Evolutionary conservation across 2,113 vertebrate genomes (phyloP), one percentile per base, ranked within the genome.

Genomic region (Paramisgurnus dabryanus): DNA sequence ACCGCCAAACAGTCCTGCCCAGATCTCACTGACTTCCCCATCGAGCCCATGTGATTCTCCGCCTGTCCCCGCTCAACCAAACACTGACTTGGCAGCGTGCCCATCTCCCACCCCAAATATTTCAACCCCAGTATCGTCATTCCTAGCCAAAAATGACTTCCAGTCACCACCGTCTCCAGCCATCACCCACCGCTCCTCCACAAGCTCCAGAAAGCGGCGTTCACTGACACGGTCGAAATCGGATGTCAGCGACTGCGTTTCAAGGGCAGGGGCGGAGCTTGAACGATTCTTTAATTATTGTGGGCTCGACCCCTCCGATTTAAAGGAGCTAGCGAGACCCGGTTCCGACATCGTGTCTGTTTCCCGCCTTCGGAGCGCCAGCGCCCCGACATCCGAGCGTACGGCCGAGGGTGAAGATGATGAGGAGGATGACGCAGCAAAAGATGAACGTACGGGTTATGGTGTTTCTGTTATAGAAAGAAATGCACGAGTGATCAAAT

Each of bases 211-310:
- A 73, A 93, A 94, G 40, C 95, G 95, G 0, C 90, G 92, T 40
- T 93, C 93, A 0, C 88, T 93, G 45, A 90, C 90, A 3, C 89
- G 93, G 22, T 93, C 92, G 4, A 94, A 93, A 49, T 94, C 93
- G 0, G 93, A 94, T 83, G 87, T 92, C 89, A 94, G 93, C 0
- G 91, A 94, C 79, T 87, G 91, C 0, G 90, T 78, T 75, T 93
- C 92, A 40, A 80, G 92, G 0, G 90, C 90, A 3, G 90, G 90
- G 7, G 92, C 89, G 0, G 92, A 93, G 82, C 89, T 98, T 17
- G 96, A 99, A 79, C 96, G 97, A 64, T 98, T 98, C 92, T 98
- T 98, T 90, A 98, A 98, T 90, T 95, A 97, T 87, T 98, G 97
- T 0, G 97, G 97, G 12, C 83, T 99, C 47, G 96, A 97, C 87